phyloP scores from a whole-genome alignment of 2,888 invertebrate species.

The Scaptodrosophila latifasciaeformis region DNA sequence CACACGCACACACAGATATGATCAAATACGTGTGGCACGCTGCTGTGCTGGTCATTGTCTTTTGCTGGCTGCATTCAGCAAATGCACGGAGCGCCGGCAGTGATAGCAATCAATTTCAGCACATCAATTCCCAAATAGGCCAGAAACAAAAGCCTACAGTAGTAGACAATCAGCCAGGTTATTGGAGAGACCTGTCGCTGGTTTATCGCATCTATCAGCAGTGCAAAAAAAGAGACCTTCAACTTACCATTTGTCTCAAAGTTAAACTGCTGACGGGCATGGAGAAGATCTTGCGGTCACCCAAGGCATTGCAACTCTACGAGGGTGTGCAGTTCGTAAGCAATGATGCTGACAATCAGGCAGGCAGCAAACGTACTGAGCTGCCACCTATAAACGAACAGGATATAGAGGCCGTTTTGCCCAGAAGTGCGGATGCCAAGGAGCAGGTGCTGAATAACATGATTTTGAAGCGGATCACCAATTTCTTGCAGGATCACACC shows the following conservation, averaged over 20 bases:
- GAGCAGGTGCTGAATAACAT: conserved; percentile 84
- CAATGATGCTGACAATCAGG: conserved; percentile 73
- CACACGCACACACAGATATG: conserved; percentile 41
- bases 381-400: conserved; percentile 75
- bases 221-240: conserved; percentile 81
- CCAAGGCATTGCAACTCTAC: conserved; percentile 80
- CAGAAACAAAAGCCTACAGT: conserved; percentile 12
- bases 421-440: conserved; percentile 83
- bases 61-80: conserved; percentile 49
- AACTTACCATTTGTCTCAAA: conserved; percentile 83
- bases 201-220: conserved; percentile 88
- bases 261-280: conserved; percentile 85
- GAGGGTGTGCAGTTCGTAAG: conserved; percentile 87
- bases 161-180: conserved; percentile 37
- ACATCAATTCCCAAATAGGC: conserved; percentile 10
- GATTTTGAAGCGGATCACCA: conserved; percentile 84
- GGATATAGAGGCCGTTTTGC: conserved; percentile 83
- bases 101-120: conserved; percentile 39
- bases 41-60: conserved; percentile 58
- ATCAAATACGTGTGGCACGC: conserved; percentile 68
- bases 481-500: conserved; percentile 86
- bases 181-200: conserved; percentile 79
- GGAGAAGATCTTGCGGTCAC: conserved; percentile 81
- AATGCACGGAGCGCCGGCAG: conserved; percentile 55
- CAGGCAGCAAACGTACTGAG: conserved; percentile 28